Evolutionary conservation across 2,797 vertebrate genomes (phyloP).

Genomic region (Micrastur ruficollis): DNA sequence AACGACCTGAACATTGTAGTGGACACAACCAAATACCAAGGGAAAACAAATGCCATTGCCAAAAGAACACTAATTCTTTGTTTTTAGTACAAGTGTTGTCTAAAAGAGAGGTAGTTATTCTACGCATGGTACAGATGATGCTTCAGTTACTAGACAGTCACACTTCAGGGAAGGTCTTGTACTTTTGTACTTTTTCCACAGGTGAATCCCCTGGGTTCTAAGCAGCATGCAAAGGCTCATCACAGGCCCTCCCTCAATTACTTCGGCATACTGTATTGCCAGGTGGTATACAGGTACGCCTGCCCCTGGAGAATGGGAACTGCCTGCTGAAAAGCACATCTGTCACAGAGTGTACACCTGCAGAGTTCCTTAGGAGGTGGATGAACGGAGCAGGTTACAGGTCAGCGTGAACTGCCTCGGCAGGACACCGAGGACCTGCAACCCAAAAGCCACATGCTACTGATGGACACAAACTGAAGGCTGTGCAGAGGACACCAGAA

Average conservation of each 20-base stretch:
- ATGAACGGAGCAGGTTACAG: accelerated
- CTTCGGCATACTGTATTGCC: no score
- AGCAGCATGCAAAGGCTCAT: neutral
- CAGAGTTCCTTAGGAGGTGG: neutral
- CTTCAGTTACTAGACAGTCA: neutral
- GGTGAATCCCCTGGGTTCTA: neutral
- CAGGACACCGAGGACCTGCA: neutral
- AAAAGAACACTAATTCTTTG: neutral
- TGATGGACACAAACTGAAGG: neutral
- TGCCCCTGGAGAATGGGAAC: neutral
- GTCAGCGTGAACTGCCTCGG: no score
- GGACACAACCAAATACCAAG: neutral
- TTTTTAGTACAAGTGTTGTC: neutral
- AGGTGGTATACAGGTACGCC: neutral
- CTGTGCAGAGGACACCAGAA: neutral
- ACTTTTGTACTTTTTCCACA: neutral
- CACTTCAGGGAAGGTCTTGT: neutral
- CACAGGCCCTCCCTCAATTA: neutral
- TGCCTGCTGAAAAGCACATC: neutral
- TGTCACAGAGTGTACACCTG: neutral
- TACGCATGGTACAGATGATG: neutral
- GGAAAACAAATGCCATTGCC: neutral
- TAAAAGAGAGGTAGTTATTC: neutral
- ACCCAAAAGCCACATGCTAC: neutral
- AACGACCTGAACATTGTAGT: neutral